Percentiles rank a stretch among this genome's conserved stretches.
These are phyloP conservation scores for Crenuchus spilurus DNA, from an alignment of 2,797 vertebrate genomes.

Conservation along the genomic window DNA sequence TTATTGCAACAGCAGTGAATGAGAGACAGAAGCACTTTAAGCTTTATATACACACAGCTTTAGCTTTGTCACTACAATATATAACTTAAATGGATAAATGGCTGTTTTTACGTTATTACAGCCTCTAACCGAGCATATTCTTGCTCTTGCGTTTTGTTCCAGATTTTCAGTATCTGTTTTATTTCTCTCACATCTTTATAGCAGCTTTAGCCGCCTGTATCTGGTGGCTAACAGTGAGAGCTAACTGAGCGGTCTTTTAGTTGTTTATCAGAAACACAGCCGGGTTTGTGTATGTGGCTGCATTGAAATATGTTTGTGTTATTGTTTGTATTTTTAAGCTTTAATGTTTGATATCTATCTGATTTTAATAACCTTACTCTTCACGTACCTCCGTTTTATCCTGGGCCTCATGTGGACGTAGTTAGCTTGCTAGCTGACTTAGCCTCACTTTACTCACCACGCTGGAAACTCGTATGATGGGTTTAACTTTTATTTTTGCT, in stretches of 20 bases:
- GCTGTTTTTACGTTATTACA: too few species aligned
- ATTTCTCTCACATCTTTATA: neutral
- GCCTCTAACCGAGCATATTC: too few species aligned
- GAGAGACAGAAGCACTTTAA: too few species aligned
- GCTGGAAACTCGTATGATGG: neutral
- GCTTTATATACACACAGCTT: too few species aligned
- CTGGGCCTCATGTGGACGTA: neutral
- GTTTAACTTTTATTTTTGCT: neutral
- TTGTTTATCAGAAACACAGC: neutral
- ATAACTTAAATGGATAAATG: too few species aligned
- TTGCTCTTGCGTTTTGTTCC: neutral
- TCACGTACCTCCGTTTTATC: neutral
- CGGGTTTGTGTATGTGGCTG: neutral
- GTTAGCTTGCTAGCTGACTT: neutral
- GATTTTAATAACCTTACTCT: too few species aligned
- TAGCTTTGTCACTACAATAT: too few species aligned
- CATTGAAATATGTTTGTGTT: neutral
- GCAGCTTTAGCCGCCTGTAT: neutral
- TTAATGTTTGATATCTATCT: too few species aligned
- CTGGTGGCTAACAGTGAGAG: slow-evolving; percentile 2
- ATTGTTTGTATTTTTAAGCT: too few species aligned
- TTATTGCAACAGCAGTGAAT: too few species aligned
- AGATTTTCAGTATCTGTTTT: neutral
- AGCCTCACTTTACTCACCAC: neutral
- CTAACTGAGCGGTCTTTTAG: neutral